These are phyloP conservation scores for Xenopus petersii DNA, from an alignment of 2,797 vertebrate genomes.

Conservation along the genomic window DNA sequence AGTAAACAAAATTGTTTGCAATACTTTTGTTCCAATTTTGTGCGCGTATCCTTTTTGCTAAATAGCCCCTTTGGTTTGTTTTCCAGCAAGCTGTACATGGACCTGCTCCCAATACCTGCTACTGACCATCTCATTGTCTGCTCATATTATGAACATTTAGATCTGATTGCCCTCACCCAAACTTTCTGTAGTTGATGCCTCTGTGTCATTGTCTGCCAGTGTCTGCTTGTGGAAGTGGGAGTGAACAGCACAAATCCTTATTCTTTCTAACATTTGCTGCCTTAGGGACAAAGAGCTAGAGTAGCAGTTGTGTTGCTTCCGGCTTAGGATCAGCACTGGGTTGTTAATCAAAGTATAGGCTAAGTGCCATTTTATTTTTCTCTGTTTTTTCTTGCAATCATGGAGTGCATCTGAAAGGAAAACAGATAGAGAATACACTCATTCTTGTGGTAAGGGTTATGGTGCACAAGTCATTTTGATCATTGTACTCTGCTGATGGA, in stretches of 20 bases:
- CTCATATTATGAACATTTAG: too few species aligned
- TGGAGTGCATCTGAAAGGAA: constrained; percentile 31
- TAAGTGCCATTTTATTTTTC: constrained; percentile 29
- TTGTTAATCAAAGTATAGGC: constrained; percentile 38
- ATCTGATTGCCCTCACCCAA: not conserved
- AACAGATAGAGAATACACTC: not conserved
- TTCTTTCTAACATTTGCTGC: constrained; percentile 8
- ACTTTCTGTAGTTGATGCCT: not conserved
- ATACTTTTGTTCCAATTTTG: too few species aligned
- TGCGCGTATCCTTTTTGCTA: too few species aligned
- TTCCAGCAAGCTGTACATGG: too few species aligned
- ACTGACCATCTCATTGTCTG: too few species aligned
- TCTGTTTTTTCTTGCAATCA: constrained; percentile 17
- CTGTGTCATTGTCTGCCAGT: not conserved
- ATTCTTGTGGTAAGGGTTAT: too few species aligned
- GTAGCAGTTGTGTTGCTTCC: not conserved
- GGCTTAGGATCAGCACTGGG: constrained; percentile 30
- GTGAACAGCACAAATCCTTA: constrained; percentile 12
- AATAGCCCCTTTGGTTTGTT: too few species aligned
- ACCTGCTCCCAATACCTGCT: too few species aligned
- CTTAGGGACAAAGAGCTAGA: not conserved
- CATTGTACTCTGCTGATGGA: too few species aligned
- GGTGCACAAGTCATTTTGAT: too few species aligned
- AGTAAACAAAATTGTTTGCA: too few species aligned
- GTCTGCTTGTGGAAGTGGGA: constrained; percentile 1